Base-by-base conservation (phyloP, 2,113 vertebrate genomes). In the Paedocypris sp. region DNA sequence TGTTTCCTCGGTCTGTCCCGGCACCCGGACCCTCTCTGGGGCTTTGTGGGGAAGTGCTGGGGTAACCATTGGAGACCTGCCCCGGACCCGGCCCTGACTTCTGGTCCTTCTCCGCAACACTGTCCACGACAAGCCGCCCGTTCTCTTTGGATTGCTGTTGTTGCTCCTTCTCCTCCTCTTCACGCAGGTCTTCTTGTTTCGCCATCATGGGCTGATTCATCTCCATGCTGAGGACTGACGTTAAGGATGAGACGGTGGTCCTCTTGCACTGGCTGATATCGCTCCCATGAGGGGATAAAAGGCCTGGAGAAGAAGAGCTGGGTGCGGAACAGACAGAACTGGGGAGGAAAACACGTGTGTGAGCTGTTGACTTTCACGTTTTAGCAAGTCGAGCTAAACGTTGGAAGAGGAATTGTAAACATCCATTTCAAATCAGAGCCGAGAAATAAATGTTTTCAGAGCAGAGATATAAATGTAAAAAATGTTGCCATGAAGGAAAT, bases 31-130 rank as follows among this genome's bases (percentile, higher is more conserved):
- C 78, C 50, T 82, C 86, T 3, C 52, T 77, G 0, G 89, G 79
- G 69, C 80, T 89, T 60, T 88, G 91, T 26, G 86, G 84, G 1
- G 75, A 62, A 13, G 74, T 73, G 66, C 90, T 86, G 13, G 80
- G 79, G 70, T 87, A 93, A 3, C 92, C 91, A 1, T 93, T 96
- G 3, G 91, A 93, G 50, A 93, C 86, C 60, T 88, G 91, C 41
- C 75, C 69, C 2, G 67, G 69, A 39, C 66, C 47, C 42, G 66
- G 67, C 18, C 73, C 83, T 10, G 59, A 72, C 67, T 84, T 93
- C 16, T 83, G 75, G 23, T 53, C 75, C 69, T 66, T 81, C 26
- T 81, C 77, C 2, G 63, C 57, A 2, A 77, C 56, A 8, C 76
- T 79, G 18, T 82, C 80, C 2, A 72, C 78, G 58, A 84, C 73